Evolutionary conservation across 2,888 invertebrate genomes (phyloP), one percentile per base, ranked within the genome.

Genomic region (Metallyticus violacea): DNA sequence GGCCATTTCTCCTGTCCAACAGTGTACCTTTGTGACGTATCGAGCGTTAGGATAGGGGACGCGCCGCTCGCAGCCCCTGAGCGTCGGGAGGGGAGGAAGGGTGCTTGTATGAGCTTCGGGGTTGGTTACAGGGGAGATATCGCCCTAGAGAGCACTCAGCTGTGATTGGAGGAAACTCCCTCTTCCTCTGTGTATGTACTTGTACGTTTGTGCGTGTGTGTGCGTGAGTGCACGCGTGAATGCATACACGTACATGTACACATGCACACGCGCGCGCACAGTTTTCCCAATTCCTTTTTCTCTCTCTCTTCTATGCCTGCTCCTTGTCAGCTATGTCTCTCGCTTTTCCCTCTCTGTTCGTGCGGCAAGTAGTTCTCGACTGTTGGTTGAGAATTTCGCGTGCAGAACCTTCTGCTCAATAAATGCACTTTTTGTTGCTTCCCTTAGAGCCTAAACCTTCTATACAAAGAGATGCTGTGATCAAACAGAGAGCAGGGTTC

Each of bases 101-200:
- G 77, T 76, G 27, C 28, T 25, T n/a, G 26, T 27, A 77, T 83
- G 83, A 26, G 85, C 85, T 85, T 76, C 81, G 85, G 85, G 85
- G 85, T 85, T 85, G 85, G 85, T 81, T 85, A 79, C 85, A 79
- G 85, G 85, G 85, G 77, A 85, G 79, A 85, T 79, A 85, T 79
- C 22, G 85, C 82, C 79, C 77, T 79, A 82, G 86, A 86, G 86
- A 82, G 79, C 81, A 76, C 86, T 86, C 86, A 78, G 26, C 86
- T 86, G 82, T 82, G 78, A 86, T 86, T 86, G 86, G 86, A 86
- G 86, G 85, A 80, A 62, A 22, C 28, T 40, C 85, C 26, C 79
- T 76, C 76, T 29, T 15, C 81, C 26, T 29, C 77, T 83, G 27
- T 79, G 79, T 28, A 28, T 62, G n/a, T n/a, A n/a, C n/a, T n/a